These are phyloP conservation scores for Butorides virescens DNA, from an alignment of 2,113 vertebrate species.

Conservation along the genomic window DNA sequence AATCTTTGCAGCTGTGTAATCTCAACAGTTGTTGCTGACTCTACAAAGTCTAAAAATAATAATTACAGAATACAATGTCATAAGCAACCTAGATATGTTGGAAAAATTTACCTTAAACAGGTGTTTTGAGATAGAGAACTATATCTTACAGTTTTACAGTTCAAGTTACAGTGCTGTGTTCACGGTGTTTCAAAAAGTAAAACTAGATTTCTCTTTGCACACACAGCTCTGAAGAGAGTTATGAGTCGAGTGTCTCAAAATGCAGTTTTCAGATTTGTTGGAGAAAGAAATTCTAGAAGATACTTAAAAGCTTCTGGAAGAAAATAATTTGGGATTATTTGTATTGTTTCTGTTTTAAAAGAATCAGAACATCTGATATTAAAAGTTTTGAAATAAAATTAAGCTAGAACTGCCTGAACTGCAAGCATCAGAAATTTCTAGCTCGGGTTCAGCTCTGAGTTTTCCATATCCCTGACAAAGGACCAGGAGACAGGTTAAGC, in stretches of 20 bases:
- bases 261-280: neutral
- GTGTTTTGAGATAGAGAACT: neutral
- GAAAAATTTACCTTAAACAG: neutral
- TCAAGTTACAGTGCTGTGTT: neutral
- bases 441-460: neutral
- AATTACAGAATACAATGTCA: neutral
- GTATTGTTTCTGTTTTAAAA: neutral
- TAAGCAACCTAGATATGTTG: neutral
- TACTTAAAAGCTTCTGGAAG: neutral
- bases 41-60: neutral
- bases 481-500: neutral
- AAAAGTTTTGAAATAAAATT: neutral
- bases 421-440: neutral
- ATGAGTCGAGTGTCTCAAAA: neutral
- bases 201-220: neutral
- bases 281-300: neutral
- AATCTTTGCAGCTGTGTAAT: neutral
- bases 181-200: neutral
- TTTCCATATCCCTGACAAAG: neutral
- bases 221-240: neutral
- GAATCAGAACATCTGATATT: neutral
- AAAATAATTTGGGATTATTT: neutral
- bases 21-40: neutral
- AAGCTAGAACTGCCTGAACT: neutral
- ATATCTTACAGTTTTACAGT: neutral